A percentile compares a stretch with the other conserved stretches of the same genome.
These are phyloP conservation scores for Fregetta grallaria DNA, from an alignment of 2,113 vertebrate species.

Conservation along the genomic window DNA sequence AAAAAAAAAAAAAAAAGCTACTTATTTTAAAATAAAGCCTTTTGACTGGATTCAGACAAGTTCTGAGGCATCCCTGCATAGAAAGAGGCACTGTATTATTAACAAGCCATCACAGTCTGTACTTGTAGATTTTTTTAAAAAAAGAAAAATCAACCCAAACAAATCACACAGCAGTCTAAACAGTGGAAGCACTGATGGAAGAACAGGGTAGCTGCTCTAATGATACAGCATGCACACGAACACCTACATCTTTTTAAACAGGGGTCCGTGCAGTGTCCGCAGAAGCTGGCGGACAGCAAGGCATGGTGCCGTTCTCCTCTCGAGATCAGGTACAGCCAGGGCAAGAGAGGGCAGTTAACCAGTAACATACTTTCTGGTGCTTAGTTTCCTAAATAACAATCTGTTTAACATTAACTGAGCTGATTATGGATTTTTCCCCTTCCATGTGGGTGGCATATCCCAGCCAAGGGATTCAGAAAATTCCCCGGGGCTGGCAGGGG, in stretches of 20 bases:
- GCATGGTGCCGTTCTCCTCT: neutral
- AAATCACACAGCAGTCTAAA: neutral
- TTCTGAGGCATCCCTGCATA: neutral
- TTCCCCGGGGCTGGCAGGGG: neutral
- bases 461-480: neutral
- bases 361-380: neutral
- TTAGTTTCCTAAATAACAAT: neutral
- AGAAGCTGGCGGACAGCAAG: neutral
- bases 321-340: neutral
- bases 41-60: neutral
- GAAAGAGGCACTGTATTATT: neutral
- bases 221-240: accelerated
- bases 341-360: neutral
- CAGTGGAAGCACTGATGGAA: neutral
- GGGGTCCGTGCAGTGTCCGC: neutral
- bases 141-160: neutral
- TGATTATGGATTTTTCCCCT: neutral
- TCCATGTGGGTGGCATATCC: neutral
- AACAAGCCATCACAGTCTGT: neutral
- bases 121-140: neutral
- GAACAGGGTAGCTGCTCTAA: neutral
- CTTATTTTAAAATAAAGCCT: neutral
- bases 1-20: neutral
- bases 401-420: neutral
- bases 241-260: neutral